Conservation (phyloP, 2,797 vertebrate species). For the Chelon labrosus region DNA sequence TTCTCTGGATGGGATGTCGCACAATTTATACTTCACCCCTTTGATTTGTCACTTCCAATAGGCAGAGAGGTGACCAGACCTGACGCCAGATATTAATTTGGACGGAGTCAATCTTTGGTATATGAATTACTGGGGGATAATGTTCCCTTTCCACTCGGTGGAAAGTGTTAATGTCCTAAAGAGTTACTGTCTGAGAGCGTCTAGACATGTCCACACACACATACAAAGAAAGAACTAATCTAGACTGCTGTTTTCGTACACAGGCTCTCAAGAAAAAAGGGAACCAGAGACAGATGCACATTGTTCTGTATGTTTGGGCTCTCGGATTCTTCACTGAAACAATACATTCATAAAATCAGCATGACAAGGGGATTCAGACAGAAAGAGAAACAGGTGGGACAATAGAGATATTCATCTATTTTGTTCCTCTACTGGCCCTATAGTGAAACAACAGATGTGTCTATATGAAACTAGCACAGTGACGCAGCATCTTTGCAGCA, state of each 20-base stretch:
- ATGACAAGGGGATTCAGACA: constrained; percentile 2
- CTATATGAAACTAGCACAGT: constrained; percentile 60
- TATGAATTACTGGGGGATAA: constrained; percentile 11
- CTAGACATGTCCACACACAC: constrained; percentile 59
- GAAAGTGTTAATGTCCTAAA: constrained; percentile 27
- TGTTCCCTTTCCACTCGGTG: constrained; percentile 19
- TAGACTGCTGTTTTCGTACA: constrained; percentile 20
- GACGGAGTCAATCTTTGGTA: constrained; percentile 10
- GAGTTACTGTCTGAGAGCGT: constrained; percentile 54
- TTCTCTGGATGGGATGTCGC: background rate
- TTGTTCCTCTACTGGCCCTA: constrained; percentile 11
- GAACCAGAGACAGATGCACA: background rate
- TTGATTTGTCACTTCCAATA: constrained; percentile 23
- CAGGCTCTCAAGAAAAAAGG: constrained; percentile 1
- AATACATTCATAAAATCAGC: background rate
- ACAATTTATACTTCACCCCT: constrained; percentile 9
- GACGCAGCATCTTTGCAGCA: constrained; percentile 81
- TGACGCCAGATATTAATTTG: constrained; percentile 26
- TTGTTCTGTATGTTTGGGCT: background rate
- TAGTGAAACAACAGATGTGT: constrained; percentile 32
- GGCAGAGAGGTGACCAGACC: constrained; percentile 7
- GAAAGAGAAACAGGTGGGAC: constrained; percentile 5
- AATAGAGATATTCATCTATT: constrained; percentile 3
- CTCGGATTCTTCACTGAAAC: constrained; percentile 5
- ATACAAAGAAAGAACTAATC: constrained; percentile 14